Base-by-base conservation (phyloP, 2,888 invertebrate species). In the Pandemis corylana region DNA sequence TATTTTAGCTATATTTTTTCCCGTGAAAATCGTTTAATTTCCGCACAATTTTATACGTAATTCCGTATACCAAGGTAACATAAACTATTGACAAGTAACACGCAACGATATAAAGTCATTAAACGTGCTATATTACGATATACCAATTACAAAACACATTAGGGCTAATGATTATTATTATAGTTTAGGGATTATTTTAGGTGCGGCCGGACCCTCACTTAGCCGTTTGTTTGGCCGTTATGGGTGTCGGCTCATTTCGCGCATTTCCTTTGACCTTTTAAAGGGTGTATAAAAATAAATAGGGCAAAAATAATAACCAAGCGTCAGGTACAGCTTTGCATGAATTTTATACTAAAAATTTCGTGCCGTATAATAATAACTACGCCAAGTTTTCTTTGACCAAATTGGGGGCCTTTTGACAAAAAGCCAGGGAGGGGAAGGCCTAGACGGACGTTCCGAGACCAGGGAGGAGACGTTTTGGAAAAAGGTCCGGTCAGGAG, bases 121-220 rank as follows among this genome's bases (percentile, higher is more conserved):
- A 53, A 46, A 71, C 28, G 15, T 51, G 12, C 4, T 44, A 15
- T 59, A 59, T 20, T 64, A 49, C 68, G 64, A 74, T 74, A 61
- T 49, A 64, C 20, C 69, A 61, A 70, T 74, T 66, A 74, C 74
- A 66, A 70, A 74, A 70, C 65, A 66, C 69, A 74, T 69, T 74
- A 70, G 68, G 69, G 65, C 59, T 70, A 70, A 74, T 74, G 69
- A 74, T 74, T 74, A 74, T 74, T 70, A 74, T 74, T 70, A 74
- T 74, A 74, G 69, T 74, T 70, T 49, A n/a, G 73, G 73, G 65
- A 70, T 74, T 70, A 74, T 74, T 74, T 74, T 74, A 65, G 69
- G 68, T 68, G 56, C 56, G 46, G 64, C n/a, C 42, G 20, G 15
- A 61, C 74, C 74, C 72, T 72, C 56, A 68, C 46, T 41, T 74